Evolutionary conservation across 2,797 vertebrate species (phyloP).

Genomic region (Distichodus sexfasciatus): DNA sequence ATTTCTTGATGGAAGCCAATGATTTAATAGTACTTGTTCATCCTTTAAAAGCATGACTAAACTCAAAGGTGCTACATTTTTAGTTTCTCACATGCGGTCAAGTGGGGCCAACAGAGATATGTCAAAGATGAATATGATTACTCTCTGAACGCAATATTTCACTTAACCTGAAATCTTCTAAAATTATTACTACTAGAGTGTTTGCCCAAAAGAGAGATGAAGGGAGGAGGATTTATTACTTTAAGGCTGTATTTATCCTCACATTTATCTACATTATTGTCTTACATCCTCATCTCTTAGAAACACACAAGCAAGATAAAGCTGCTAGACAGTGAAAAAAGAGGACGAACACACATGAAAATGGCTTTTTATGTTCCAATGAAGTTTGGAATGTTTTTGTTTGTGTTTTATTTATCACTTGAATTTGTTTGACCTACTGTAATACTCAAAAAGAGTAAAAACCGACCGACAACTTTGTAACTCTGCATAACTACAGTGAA

Average conservation of each 20-base stretch:
- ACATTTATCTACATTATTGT: neutral
- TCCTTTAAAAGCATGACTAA: neutral
- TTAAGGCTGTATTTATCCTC: neutral
- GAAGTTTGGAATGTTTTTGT: too few species aligned
- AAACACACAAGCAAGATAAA: neutral
- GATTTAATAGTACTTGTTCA: neutral
- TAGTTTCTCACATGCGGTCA: slow-evolving; percentile 1
- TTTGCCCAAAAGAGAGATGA: neutral
- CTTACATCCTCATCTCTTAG: neutral
- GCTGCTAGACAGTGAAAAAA: too few species aligned
- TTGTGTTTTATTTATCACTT: too few species aligned
- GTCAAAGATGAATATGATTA: slow-evolving; percentile 4
- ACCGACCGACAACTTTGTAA: neutral
- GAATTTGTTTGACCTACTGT: neutral
- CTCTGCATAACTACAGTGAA: neutral
- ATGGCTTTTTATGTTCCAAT: too few species aligned
- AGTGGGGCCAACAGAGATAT: slow-evolving; percentile 9
- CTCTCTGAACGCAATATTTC: neutral
- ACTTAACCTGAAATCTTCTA: neutral
- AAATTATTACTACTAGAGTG: slow-evolving; percentile 7
- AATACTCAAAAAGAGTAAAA: too few species aligned
- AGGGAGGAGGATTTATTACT: neutral
- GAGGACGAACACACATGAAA: too few species aligned
- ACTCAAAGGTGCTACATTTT: slow-evolving; percentile 18
- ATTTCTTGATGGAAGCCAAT: neutral